These are phyloP conservation scores for Cygnus buccinator DNA, from an alignment of 2,113 vertebrate genomes.

Conservation along the genomic window DNA sequence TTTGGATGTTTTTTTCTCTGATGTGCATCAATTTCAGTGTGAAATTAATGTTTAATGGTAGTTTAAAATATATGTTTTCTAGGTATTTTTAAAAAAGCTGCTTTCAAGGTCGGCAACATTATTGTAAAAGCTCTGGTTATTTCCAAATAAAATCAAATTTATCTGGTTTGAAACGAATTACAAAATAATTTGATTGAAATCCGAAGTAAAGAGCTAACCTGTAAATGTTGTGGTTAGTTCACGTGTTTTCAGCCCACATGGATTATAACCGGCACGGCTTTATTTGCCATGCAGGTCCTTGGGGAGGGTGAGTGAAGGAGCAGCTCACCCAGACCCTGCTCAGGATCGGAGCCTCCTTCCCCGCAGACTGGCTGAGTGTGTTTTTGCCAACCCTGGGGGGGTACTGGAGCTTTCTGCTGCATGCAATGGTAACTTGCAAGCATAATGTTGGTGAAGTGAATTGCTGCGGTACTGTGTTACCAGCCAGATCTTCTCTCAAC, in stretches of 20 bases:
- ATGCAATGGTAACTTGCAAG: not conserved
- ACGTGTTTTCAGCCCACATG: not conserved
- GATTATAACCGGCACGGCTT: accelerated
- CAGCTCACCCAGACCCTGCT: too few relatives aligned
- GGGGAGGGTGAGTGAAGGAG: not conserved
- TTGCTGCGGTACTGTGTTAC: not conserved
- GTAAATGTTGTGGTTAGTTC: not conserved
- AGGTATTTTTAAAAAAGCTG: not conserved
- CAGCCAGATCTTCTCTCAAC: not conserved
- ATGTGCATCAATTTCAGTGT: not conserved
- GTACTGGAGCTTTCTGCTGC: not conserved
- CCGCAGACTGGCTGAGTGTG: not conserved
- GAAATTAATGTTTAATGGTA: not conserved
- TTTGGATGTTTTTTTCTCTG: not conserved
- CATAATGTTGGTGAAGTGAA: not conserved
- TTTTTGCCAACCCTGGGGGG: not conserved
- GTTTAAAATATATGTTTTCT: not conserved
- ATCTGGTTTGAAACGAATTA: not conserved
- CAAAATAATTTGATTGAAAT: not conserved
- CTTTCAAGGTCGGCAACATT: not conserved
- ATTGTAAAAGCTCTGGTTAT: not conserved
- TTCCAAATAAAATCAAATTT: not conserved
- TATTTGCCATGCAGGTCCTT: not conserved
- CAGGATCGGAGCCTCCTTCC: not conserved
- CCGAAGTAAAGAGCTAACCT: not conserved